These are phyloP conservation scores for Lingula anatina DNA, from an alignment of 2,888 invertebrate genomes.

Conservation along the genomic window DNA sequence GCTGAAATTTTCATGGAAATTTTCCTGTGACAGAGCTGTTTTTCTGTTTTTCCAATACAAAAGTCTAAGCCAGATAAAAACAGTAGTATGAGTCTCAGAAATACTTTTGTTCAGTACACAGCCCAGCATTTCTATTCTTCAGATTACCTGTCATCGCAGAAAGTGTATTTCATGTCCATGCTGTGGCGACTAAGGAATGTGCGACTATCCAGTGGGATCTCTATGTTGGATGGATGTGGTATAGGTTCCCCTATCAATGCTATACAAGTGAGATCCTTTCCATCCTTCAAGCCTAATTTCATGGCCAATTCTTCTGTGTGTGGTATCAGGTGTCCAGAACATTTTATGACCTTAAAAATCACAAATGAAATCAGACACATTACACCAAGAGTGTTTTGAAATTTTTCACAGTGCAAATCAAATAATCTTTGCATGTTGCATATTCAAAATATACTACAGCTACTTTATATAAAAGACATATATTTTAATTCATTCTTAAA, in stretches of 20 bases:
- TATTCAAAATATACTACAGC: no score
- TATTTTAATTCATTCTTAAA: no score
- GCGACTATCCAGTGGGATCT: constrained; percentile 79
- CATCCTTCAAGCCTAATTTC: neutral
- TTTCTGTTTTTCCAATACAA: no score
- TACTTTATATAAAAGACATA: no score
- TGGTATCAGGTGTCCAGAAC: constrained; percentile 65
- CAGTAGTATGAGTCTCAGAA: no score
- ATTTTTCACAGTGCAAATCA: no score
- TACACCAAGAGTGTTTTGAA: constrained; percentile 29
- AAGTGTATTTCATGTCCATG: constrained; percentile 91
- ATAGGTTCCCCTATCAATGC: constrained; percentile 76
- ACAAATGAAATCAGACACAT: constrained; percentile 2
- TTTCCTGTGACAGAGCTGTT: no score
- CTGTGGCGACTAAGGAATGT: constrained; percentile 89
- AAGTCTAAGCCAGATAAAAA: no score
- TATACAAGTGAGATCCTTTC: constrained; percentile 49
- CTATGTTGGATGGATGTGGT: constrained; percentile 86
- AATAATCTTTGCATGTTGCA: no score
- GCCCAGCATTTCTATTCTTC: no score
- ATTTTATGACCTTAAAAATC: constrained; percentile 74
- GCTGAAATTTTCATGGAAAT: no score
- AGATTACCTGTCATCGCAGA: constrained; percentile 89
- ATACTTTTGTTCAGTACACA: no score
- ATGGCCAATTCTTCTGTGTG: neutral